phyloP scores from a whole-genome alignment of 2,113 vertebrate species.

The Synodontis membranacea region DNA sequence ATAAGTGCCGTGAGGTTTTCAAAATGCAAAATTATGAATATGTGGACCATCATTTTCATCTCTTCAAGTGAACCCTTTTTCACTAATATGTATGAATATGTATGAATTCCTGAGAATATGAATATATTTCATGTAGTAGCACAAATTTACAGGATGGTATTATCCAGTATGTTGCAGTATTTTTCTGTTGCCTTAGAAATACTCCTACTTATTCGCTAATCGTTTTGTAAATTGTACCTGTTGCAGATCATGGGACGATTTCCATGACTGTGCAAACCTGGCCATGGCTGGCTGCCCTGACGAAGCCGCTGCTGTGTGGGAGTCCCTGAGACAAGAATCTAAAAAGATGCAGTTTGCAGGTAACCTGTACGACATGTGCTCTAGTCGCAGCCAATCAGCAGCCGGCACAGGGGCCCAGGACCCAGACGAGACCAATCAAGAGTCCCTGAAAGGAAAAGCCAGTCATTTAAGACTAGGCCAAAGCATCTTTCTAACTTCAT shows the following conservation, averaged over 20 bases:
- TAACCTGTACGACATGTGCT: constrained; percentile 92
- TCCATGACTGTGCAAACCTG: constrained; percentile 84
- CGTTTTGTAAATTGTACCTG: constrained; percentile 6
- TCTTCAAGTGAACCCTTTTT: no score
- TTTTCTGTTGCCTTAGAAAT: background rate
- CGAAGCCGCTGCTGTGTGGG: constrained; percentile 88
- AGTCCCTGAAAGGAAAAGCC: constrained; percentile 75
- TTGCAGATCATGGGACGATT: constrained; percentile 91
- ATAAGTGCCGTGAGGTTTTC: no score
- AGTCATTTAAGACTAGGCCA: background rate
- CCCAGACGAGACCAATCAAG: constrained; percentile 83
- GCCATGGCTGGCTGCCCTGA: constrained; percentile 88
- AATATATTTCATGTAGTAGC: background rate
- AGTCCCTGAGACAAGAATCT: constrained; percentile 90
- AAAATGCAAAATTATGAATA: no score
- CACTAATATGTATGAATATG: no score
- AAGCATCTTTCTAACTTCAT: constrained; percentile 53
- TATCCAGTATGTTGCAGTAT: background rate
- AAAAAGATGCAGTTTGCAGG: constrained; percentile 91
- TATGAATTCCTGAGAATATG: no score
- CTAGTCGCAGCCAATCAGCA: constrained; percentile 67
- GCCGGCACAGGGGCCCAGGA: constrained; percentile 58
- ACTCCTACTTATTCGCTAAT: background rate
- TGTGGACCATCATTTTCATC: no score
- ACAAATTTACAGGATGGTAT: background rate